Conservation (phyloP, 2,113 vertebrate genomes). For the Lycocorax pyrrhopterus region DNA sequence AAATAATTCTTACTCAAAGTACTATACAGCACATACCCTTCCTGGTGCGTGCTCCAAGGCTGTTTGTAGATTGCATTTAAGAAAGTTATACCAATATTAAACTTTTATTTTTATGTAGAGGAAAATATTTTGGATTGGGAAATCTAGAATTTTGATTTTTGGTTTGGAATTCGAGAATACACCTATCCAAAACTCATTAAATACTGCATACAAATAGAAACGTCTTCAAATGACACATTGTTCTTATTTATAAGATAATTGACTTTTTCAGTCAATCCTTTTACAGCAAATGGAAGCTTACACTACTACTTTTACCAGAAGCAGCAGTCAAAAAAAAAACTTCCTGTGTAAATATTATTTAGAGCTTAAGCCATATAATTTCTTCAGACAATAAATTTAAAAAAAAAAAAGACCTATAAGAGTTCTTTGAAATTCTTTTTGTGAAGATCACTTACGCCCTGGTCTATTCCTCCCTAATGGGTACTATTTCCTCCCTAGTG, state of each 20-base stretch:
- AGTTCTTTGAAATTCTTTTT: not conserved
- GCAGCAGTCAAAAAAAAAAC: not conserved
- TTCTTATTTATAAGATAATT: not conserved
- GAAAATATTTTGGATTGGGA: not conserved
- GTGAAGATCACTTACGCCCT: not conserved
- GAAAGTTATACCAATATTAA: not conserved
- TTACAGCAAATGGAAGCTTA: not conserved
- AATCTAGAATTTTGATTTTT: not conserved
- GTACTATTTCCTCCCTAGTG: not conserved
- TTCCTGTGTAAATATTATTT: not conserved
- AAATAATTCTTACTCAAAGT: not conserved
- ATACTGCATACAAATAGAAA: not conserved
- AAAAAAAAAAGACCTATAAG: not conserved
- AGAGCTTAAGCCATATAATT: not conserved
- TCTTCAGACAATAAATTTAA: not conserved
- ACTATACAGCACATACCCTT: not conserved
- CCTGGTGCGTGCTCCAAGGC: not conserved
- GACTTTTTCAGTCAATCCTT: not conserved
- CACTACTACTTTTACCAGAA: not conserved
- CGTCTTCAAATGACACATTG: not conserved
- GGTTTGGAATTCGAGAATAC: not conserved
- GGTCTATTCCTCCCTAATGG: not conserved
- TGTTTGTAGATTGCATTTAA: not conserved
- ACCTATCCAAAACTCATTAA: not conserved
- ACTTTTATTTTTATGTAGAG: not conserved